These are phyloP conservation scores for Dynastes grantii DNA, from an alignment of 2,888 invertebrate species.

Conservation along the genomic window DNA sequence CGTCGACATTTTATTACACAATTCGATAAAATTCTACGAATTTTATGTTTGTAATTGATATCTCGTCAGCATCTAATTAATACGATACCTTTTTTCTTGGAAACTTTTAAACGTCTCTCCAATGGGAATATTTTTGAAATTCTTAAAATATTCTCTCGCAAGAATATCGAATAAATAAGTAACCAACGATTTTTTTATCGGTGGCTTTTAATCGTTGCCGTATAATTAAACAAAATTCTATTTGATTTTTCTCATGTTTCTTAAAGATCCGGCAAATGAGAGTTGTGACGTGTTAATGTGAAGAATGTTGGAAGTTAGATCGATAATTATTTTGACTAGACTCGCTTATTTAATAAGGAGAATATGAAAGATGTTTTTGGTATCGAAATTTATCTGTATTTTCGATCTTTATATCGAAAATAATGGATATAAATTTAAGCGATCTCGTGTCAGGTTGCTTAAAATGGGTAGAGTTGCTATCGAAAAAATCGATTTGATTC, in stretches of 20 bases:
- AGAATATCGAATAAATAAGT: conserved; percentile 25
- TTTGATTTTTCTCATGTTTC: not conserved
- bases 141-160: conserved; percentile 3
- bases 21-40: conserved; percentile 19
- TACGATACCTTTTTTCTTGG: conserved; percentile 8
- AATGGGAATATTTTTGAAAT: conserved; percentile 16
- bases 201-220: conserved; percentile 2
- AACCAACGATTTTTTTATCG: conserved; percentile 10
- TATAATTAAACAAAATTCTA: conserved; percentile 31
- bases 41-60: conserved; percentile 37
- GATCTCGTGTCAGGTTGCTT: too few species aligned
- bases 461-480: not conserved
- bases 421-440: not conserved
- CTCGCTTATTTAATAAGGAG: not conserved
- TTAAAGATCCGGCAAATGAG: not conserved
- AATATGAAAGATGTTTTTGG: conserved; percentile 7
- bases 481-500: too few species aligned
- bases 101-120: conserved; percentile 11
- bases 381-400: not conserved
- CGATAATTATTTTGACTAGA: not conserved
- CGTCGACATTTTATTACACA: conserved; percentile 22
- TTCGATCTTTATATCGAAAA: not conserved
- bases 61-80: conserved; percentile 18
- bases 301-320: conserved; percentile 1
- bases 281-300: not conserved